phyloP scores from a whole-genome alignment of 2,113 vertebrate species.

The Myrmecobius fasciatus region DNA sequence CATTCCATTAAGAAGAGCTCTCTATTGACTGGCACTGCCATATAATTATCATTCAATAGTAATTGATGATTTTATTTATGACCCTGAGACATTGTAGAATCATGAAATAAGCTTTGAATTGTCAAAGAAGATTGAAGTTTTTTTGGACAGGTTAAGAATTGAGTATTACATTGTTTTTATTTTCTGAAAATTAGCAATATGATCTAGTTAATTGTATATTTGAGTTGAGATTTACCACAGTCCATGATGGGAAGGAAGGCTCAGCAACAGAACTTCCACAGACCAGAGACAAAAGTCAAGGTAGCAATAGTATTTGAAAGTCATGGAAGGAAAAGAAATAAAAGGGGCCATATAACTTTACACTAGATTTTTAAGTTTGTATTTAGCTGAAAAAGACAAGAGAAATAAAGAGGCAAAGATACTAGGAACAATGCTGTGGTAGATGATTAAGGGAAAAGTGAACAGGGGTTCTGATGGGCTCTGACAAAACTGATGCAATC shows the following conservation, averaged over 20 bases:
- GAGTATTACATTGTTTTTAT: constrained; percentile 1
- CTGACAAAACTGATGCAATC: background rate
- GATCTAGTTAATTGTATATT: background rate
- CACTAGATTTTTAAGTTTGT: background rate
- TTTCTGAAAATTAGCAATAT: constrained; percentile 23
- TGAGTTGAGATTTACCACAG: background rate
- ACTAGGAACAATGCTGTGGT: background rate
- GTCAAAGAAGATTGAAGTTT: constrained; percentile 3
- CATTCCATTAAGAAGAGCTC: too few species aligned
- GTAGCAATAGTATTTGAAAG: background rate
- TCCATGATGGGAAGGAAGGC: background rate
- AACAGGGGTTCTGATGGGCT: background rate
- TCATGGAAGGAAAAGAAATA: background rate
- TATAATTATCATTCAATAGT: background rate
- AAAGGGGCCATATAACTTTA: background rate
- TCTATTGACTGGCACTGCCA: too few species aligned
- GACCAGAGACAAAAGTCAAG: background rate
- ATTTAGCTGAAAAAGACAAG: background rate
- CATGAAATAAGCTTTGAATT: background rate
- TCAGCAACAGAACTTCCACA: background rate
- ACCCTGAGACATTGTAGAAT: background rate
- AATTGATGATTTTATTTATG: background rate
- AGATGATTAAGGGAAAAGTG: background rate
- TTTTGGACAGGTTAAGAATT: background rate
- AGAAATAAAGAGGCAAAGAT: background rate